These are phyloP conservation scores for Labeo catla DNA, from an alignment of 2,113 vertebrate species.

Conservation along the genomic window DNA sequence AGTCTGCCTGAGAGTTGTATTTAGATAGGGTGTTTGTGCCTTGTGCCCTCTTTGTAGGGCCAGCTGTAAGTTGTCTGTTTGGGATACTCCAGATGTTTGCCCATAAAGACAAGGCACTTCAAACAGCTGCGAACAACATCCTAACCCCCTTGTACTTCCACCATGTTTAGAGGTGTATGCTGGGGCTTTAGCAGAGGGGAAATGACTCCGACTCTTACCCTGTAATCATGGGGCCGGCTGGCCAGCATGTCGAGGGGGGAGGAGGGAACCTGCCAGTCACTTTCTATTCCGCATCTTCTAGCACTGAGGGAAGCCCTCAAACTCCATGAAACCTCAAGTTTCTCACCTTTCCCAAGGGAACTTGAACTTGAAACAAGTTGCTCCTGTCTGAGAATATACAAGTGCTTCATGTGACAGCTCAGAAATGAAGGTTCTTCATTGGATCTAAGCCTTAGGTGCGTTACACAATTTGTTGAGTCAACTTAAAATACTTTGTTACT, in stretches of 20 bases:
- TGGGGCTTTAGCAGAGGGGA: slow-evolving; percentile 67
- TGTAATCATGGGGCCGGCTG: slow-evolving; percentile 72
- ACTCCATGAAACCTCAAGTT: slow-evolving; percentile 1
- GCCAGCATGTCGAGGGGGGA: slow-evolving; percentile 47
- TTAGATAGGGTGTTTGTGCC: slow-evolving; percentile 53
- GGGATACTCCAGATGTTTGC: slow-evolving; percentile 74
- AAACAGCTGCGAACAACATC: slow-evolving; percentile 65
- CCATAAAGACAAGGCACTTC: slow-evolving; percentile 68
- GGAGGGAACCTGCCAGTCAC: slow-evolving; percentile 41
- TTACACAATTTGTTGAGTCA: too few relatives aligned
- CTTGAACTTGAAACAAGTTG: slow-evolving; percentile 49
- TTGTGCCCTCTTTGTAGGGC: slow-evolving; percentile 66
- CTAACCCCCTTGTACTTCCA: slow-evolving; percentile 56
- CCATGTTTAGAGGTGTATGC: slow-evolving; percentile 56
- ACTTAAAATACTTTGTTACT: too few relatives aligned
- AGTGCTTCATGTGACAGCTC: background rate
- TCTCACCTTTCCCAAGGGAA: slow-evolving; percentile 47
- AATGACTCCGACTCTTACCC: slow-evolving; percentile 62
- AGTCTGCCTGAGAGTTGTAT: slow-evolving; percentile 44
- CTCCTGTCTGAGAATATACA: background rate
- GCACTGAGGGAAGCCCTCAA: slow-evolving; percentile 1
- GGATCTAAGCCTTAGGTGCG: background rate
- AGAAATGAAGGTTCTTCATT: background rate
- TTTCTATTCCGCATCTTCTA: slow-evolving; percentile 47
- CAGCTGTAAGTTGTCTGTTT: slow-evolving; percentile 68